Conservation (phyloP, 2,797 vertebrate genomes). For the Coranthus polyacanthus region DNA sequence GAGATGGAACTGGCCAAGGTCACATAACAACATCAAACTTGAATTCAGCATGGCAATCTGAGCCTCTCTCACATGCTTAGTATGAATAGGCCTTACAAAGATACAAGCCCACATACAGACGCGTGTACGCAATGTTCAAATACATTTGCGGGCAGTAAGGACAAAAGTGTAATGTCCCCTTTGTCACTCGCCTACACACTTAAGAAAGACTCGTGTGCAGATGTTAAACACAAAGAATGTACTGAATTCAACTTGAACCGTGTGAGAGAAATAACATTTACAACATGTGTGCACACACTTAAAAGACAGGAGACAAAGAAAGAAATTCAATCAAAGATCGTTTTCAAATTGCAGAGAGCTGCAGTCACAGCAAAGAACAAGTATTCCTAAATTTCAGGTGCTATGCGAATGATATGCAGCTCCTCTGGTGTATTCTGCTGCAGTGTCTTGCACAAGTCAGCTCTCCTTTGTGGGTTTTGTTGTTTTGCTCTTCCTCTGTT, state of each 20-base stretch:
- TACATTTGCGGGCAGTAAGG: background rate
- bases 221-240: slow-evolving; percentile 20
- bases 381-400: slow-evolving; percentile 43
- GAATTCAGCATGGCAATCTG: slow-evolving; percentile 18
- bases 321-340: slow-evolving; percentile 36
- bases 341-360: slow-evolving; percentile 35
- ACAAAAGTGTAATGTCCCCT: slow-evolving; percentile 27
- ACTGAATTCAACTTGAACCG: slow-evolving; percentile 17
- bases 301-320: slow-evolving; percentile 35
- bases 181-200: slow-evolving; percentile 40
- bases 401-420: slow-evolving; percentile 32
- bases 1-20: slow-evolving; percentile 51
- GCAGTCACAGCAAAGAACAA: slow-evolving; percentile 45
- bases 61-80: background rate
- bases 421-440: slow-evolving; percentile 27
- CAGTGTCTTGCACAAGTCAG: slow-evolving; percentile 31
- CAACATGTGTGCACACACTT: slow-evolving; percentile 3
- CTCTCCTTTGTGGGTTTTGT: slow-evolving; percentile 45
- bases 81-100: slow-evolving; percentile 15
- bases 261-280: background rate
- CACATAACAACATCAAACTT: slow-evolving; percentile 29
- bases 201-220: slow-evolving; percentile 13
- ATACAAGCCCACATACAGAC: slow-evolving; percentile 2
- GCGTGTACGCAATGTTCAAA: background rate
- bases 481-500: slow-evolving; percentile 58